A percentile compares a stretch with the other conserved stretches of the same genome.
phyloP scores from a whole-genome alignment of 2,888 invertebrate species.

The Buathra laborator region DNA sequence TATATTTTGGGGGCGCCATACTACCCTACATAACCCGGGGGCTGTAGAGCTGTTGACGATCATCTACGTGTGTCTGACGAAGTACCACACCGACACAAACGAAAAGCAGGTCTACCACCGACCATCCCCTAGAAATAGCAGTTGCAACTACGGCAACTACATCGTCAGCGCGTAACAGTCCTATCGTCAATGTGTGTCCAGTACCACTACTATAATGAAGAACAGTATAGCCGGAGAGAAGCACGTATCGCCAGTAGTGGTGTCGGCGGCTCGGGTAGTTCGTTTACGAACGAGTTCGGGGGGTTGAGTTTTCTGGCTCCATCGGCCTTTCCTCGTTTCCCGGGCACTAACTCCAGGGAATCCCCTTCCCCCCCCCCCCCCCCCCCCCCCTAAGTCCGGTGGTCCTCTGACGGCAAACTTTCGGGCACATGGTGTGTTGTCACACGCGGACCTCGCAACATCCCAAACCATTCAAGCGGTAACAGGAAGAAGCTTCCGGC shows the following conservation, averaged over 20 bases:
- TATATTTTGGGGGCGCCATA: background rate
- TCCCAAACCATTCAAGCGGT: constrained; percentile 17
- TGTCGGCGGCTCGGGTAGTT: background rate
- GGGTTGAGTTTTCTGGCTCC: constrained; percentile 37
- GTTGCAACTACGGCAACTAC: background rate
- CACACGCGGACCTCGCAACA: constrained; percentile 5
- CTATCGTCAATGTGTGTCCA: too few relatives aligned
- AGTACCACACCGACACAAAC: background rate
- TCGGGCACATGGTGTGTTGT: constrained; percentile 33
- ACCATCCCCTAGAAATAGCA: background rate
- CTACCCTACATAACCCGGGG: constrained; percentile 20
- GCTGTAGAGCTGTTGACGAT: background rate
- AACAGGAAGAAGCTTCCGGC: constrained; percentile 24
- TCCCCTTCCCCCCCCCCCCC: background rate
- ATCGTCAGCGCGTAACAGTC: too few relatives aligned
- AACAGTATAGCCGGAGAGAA: background rate
- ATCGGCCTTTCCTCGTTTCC: constrained; percentile 7
- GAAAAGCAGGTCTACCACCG: background rate
- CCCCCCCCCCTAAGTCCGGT: background rate
- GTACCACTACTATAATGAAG: too few relatives aligned
- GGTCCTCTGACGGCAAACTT: constrained; percentile 39
- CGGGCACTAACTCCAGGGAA: constrained; percentile 5
- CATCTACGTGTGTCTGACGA: constrained; percentile 17
- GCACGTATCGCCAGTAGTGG: constrained; percentile 10
- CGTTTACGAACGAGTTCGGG: constrained; percentile 39